Base-by-base conservation (phyloP, 2,888 invertebrate genomes). In the Plagodis dolabraria region DNA sequence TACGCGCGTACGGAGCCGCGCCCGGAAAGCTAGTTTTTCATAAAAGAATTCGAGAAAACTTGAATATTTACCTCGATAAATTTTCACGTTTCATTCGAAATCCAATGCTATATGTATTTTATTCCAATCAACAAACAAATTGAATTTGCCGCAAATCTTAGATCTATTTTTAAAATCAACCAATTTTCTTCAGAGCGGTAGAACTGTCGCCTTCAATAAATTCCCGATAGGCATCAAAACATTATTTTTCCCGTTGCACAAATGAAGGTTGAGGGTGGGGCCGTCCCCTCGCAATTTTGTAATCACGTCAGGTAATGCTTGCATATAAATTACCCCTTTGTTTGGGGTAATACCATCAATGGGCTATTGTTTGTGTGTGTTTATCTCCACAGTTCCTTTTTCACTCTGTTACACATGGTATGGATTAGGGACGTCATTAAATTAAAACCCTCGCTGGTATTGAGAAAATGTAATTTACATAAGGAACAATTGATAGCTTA, bases 291-390 rank as follows among this genome's bases (percentile, higher is more conserved):
- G 74, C 82, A 78, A 82, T 85, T 88, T 80, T 74, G 85, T 87
- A 89, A 90, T 89, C 86, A 80, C 81, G 82, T 86, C 87, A 89
- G 88, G 88, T 89, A 84, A 84, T 77, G 80, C 81, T 79, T 86
- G 89, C 87, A 89, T 89, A 91, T 87, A 91, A 88, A 91, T 87
- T 85, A 87, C 84, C 80, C 82, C 83, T 86, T 89, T 90, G 87
- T 89, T 71, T 69, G 48, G 69, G 60, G 68, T 85, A 84, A 85
- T 84, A 79, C 72, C 71, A 84, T 87, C 80, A 84, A 79, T 80
- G 72, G 73, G 59, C 77, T 64, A 80, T 84, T 86, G 85, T 85
- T 81, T 72, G 72, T 77, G 35, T 47, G 33, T 68, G 73, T 65
- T 64, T 65, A 65, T 64, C 65, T 69, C 68, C 67, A 66, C 56